A percentile compares a stretch with the other conserved stretches of the same genome.
Evolutionary conservation across 2,113 vertebrate genomes (phyloP).

Genomic region (Rhynchomys soricoides): DNA sequence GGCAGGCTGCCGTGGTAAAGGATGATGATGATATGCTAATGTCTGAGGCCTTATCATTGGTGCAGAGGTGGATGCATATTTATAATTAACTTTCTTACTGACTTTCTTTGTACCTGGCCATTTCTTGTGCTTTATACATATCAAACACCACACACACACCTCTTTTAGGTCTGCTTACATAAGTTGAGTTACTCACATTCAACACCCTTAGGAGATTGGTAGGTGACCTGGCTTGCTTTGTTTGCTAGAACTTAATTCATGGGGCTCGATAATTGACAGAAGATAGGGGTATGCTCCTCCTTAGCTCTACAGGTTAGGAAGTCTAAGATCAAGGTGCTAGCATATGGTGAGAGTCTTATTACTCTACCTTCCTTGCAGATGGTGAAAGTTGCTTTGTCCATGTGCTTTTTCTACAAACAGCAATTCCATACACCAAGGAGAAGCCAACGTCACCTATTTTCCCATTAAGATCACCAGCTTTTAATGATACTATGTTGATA

Average conservation of each 20-base stretch:
- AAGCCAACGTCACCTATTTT: not conserved
- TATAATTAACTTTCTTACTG: not conserved
- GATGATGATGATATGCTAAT: not conserved
- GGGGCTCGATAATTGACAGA: not conserved
- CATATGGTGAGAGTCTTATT: not conserved
- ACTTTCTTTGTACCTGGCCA: not conserved
- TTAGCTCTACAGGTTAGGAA: not conserved
- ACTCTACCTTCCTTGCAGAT: not conserved
- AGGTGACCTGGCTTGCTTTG: not conserved
- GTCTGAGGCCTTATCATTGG: not conserved
- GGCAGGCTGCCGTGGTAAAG: not conserved
- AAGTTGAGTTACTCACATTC: too few relatives aligned
- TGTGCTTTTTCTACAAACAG: not conserved
- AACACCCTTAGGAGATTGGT: not conserved
- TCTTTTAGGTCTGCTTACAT: too few relatives aligned
- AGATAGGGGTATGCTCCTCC: not conserved
- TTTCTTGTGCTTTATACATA: not conserved
- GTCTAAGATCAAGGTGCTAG: not conserved
- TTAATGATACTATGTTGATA: not conserved
- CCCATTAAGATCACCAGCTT: not conserved
- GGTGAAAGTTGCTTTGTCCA: not conserved
- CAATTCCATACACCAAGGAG: not conserved
- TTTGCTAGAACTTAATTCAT: not conserved
- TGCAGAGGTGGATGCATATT: not conserved
- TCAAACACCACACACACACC: not conserved